Evolutionary conservation across 53 echinoderm and acorn worm genomes (phyloP).

Genomic region (Henricia sp.): DNA sequence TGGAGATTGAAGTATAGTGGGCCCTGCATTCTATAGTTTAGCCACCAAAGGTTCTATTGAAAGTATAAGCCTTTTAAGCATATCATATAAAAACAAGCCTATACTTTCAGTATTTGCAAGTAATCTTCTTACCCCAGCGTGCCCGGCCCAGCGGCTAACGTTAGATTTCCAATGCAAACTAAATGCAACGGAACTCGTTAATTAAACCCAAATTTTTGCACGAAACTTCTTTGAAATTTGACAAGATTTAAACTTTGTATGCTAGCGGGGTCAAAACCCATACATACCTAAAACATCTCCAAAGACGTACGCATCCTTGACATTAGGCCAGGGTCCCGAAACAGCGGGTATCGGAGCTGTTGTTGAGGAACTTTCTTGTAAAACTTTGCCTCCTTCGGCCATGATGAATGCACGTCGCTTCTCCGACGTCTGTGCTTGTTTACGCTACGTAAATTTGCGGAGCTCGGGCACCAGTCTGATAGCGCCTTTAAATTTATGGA

Average conservation of each 20-base stretch:
- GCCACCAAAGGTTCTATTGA: no score
- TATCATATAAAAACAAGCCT: no score
- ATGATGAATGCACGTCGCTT: conserved; percentile 49
- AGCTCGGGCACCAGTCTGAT: neutral
- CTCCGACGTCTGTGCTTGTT: no score
- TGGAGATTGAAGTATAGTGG: no score
- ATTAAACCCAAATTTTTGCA: neutral
- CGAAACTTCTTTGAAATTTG: neutral
- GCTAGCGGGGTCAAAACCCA: neutral
- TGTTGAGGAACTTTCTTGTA: neutral
- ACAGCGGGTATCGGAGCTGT: conserved; percentile 2
- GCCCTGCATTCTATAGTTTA: no score
- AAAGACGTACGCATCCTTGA: conserved; percentile 61
- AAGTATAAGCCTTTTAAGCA: no score
- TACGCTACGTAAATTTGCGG: neutral
- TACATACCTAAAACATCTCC: conserved; percentile 61
- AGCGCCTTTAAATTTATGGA: neutral
- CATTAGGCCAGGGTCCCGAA: conserved; percentile 63
- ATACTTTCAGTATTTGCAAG: no score
- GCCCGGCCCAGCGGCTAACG: neutral
- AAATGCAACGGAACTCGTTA: neutral
- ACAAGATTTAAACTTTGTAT: no score
- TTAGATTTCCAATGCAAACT: neutral
- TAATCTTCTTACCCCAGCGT: no score
- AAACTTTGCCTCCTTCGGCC: conserved; percentile 54